Evolutionary conservation across 2,888 invertebrate genomes (phyloP), one percentile per base, ranked within the genome.

Genomic region (Tetragonisca angustula): DNA sequence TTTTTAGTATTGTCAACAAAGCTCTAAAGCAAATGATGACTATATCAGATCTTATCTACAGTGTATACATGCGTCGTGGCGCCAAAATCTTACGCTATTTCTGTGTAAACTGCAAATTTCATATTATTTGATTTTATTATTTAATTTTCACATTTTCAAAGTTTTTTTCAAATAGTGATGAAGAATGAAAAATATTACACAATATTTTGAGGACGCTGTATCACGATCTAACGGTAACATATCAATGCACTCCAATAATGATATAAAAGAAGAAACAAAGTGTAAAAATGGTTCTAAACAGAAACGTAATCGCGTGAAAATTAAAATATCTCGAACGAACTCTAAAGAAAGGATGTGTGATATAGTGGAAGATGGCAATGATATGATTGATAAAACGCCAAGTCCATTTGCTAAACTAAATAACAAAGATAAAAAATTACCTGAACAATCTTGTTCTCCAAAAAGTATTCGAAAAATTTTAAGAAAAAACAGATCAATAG

Each of bases 121-220:
- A 19, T 62, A 27, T 32, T 19, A 62, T 27, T 62, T 64, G 11
- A 11, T 64, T 64, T 64, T 32, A 32, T 13, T 13, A 13, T 43
- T 43, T 32, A 19, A 64, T 32, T 59, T 56, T 59, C 21, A 36
- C 5, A 61, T 52, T n/a, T 36, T 64, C 19, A 6, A 74, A 67
- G 52, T 32, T 52, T n/a, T 43, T 50, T 4, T 19, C 6, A 27
- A 2, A 3, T 27, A 62, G 81, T 81, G n/a, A 84, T 81, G 73
- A 87, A 87, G 72, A 0, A 93, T 93, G 93, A 93, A 91, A 79
- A 91, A 93, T 76, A 87, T 93, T 15, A 90, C 91, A 54, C 91
- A 92, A 62, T 93, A 93, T 77, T 93, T 93, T 74, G 76, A 79
- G 17, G 93, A 92, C 21, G 74, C 84, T 32, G 76, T 85, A 9